Evolutionary conservation across 2,797 vertebrate species (phyloP), one percentile per base, ranked within the genome.

Genomic region (Eulemur rubriventer): DNA sequence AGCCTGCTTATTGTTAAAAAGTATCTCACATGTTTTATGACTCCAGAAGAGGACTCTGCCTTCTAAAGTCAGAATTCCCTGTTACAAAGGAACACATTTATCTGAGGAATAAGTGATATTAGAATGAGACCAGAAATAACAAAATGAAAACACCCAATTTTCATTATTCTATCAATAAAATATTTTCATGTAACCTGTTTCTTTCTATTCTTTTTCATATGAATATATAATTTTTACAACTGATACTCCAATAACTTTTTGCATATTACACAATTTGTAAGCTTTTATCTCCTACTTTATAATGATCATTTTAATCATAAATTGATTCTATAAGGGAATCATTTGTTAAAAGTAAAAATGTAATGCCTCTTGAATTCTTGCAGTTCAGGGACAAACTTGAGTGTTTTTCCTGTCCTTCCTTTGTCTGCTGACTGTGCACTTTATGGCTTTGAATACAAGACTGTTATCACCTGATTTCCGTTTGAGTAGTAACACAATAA

Each of bases 371-470:
- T 81, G 69, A 70, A 69, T 89, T 79, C 67, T 87, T 89, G 24
- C 9, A 48, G 30, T 28, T 2, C 79, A 90, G 57, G 59, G 35
- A 89, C 11, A 78, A 78, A 52, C 22, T n/a, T 73, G 50, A 72
- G 28, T 84, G 11, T 79, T 97, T 85, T 87, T 52, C 69, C 52
- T 85, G 97, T 96, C 95, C 96, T 98, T 96, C 96, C 94, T 97
- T 86, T 97, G 48, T 97, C 97, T 97, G 96, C 96, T 97, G 97
- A 97, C 84, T 57, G 17, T 92, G 87, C 24, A 93, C 79, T 97
- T 97, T 96, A 88, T 84, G 55, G 76, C 72, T 98, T 95, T 97
- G 80, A 85, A 93, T 35, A 13, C 76, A 69, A 89, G 70, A 73
- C 76, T 88, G 16, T 93, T 95, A 88, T 85, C 72, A 52, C 50